A percentile compares a stretch with the other conserved stretches of the same genome.
Conservation (phyloP, 1,140 invertebrate genomes). For the Cherax quadricarinatus region DNA sequence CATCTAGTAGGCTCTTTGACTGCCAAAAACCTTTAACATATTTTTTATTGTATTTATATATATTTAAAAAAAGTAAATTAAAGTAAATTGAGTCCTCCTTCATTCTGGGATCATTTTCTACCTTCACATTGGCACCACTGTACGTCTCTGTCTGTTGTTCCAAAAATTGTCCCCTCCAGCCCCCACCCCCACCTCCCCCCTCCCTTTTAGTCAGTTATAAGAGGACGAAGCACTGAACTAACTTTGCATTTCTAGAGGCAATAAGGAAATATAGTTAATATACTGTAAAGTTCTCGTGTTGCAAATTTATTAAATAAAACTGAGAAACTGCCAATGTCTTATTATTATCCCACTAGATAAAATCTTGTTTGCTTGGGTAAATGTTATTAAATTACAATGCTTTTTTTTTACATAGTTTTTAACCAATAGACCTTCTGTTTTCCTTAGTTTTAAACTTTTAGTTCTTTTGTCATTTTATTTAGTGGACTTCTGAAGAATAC, state of each 20-base stretch:
- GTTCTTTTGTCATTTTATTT: no score
- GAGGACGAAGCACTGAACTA: slow-evolving; percentile 63
- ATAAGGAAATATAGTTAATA: slow-evolving; percentile 73
- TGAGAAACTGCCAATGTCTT: slow-evolving; percentile 63
- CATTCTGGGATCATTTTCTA: slow-evolving; percentile 3
- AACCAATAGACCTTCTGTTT: no score
- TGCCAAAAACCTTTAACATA: neutral
- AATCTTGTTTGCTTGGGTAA: no score
- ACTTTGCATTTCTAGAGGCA: slow-evolving; percentile 73
- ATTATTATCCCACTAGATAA: neutral
- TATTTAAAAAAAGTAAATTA: neutral
- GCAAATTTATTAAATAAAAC: slow-evolving; percentile 74
- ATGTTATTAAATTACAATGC: no score
- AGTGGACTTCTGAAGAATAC: no score
- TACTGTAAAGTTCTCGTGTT: slow-evolving; percentile 73
- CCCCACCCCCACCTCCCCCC: no score
- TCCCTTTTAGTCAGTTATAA: slow-evolving; percentile 63
- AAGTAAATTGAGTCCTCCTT: slow-evolving; percentile 46
- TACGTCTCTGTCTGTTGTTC: slow-evolving; percentile 51
- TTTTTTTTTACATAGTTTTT: no score
- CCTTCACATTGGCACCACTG: slow-evolving; percentile 19
- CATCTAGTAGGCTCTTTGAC: neutral
- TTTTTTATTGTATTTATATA: neutral
- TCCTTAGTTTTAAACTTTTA: no score
- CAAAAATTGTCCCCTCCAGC: slow-evolving; percentile 44